Conservation (phyloP, 2,888 invertebrate genomes). For the Idaea straminata region DNA sequence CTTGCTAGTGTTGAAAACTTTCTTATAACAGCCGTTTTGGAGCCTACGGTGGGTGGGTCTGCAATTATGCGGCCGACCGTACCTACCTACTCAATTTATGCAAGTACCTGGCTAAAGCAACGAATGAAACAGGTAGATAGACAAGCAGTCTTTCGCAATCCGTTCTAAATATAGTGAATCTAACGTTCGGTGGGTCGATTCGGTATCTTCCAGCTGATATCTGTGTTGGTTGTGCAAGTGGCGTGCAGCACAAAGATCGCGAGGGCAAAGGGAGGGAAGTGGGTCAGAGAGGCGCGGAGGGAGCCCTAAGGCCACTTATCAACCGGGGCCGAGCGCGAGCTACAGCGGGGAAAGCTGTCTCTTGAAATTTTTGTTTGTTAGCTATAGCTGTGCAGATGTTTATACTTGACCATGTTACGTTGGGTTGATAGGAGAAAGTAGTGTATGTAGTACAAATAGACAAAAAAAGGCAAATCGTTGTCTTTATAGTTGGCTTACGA, state of each 20-base stretch:
- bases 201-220: constrained; percentile 75
- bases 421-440: constrained; percentile 27
- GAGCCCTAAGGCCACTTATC: constrained; percentile 78
- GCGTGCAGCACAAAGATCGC: constrained; percentile 74
- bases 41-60: too few relatives aligned
- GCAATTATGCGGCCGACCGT: too few relatives aligned
- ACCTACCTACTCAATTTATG: neutral
- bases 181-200: constrained; percentile 41
- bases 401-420: constrained; percentile 26
- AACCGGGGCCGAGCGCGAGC: constrained; percentile 51
- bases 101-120: neutral
- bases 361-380: constrained; percentile 62
- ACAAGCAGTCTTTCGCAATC: constrained; percentile 36
- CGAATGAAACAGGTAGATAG: neutral
- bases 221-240: constrained; percentile 76
- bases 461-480: neutral
- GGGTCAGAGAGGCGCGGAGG: constrained; percentile 59
- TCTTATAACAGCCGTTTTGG: too few relatives aligned
- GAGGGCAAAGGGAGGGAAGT: constrained; percentile 63
- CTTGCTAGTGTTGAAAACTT: too few relatives aligned
- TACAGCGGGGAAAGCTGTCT: constrained; percentile 66
- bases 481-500: too few relatives aligned
- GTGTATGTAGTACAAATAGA: neutral
- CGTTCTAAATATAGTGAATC: constrained; percentile 45
- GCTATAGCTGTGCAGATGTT: constrained; percentile 35